Evolutionary conservation across 2,888 invertebrate genomes (phyloP).

Genomic region (Parnassius smintheus): DNA sequence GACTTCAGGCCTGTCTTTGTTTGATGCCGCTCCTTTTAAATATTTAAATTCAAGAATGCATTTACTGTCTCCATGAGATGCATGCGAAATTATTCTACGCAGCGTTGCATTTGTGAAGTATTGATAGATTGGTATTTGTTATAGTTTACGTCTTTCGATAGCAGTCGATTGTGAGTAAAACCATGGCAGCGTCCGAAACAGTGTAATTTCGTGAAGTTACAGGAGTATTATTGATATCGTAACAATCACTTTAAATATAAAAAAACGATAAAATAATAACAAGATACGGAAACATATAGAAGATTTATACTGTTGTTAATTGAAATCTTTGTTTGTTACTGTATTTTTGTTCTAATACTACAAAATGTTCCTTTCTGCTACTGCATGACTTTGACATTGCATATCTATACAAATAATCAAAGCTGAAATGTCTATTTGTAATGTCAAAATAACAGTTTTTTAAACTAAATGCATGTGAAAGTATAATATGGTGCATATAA

Average conservation of each 20-base stretch:
- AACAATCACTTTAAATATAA: too few relatives aligned
- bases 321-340: too few relatives aligned
- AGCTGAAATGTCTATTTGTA: too few relatives aligned
- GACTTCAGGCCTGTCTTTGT: slow-evolving; percentile 65
- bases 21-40: slow-evolving; percentile 60
- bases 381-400: background rate
- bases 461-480: too few relatives aligned
- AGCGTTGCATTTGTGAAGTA: slow-evolving; percentile 27
- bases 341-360: too few relatives aligned
- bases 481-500: too few relatives aligned
- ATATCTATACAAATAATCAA: too few relatives aligned
- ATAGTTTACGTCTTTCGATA: slow-evolving; percentile 19
- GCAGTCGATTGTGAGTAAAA: slow-evolving; percentile 7
- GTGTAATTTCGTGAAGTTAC: slow-evolving; percentile 3
- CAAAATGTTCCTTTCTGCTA: too few relatives aligned
- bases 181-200: background rate
- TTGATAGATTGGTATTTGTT: slow-evolving; percentile 21
- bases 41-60: slow-evolving; percentile 65
- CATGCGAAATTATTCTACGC: slow-evolving; percentile 58
- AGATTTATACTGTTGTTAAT: too few relatives aligned
- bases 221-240: background rate
- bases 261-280: background rate
- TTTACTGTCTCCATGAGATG: slow-evolving; percentile 63
- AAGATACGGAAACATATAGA: too few relatives aligned
- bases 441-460: too few relatives aligned